Percentiles rank a stretch among this genome's conserved stretches.
phyloP scores from a whole-genome alignment of 2,888 invertebrate species.

The Drosophila recens region DNA sequence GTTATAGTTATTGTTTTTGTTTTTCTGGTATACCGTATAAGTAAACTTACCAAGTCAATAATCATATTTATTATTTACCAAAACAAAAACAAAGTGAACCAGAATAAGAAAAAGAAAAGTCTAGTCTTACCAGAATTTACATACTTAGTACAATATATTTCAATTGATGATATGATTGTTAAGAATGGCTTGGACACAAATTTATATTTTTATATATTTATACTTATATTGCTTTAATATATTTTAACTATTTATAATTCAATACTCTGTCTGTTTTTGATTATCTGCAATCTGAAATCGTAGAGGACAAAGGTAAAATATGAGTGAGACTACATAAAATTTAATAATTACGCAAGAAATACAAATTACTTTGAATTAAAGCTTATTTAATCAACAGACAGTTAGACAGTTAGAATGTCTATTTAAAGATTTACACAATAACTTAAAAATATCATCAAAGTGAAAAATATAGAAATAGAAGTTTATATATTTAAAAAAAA shows the following conservation, averaged over 20 bases:
- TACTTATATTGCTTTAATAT: conserved; percentile 6
- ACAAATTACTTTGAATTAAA: conserved; percentile 22
- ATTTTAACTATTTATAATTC: conserved; percentile 22
- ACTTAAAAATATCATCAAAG: conserved; percentile 15
- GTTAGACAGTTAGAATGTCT: conserved; percentile 27
- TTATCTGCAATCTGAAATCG: conserved; percentile 11
- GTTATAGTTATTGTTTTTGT: conserved; percentile 1
- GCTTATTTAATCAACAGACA: conserved; percentile 46
- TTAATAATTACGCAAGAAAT: conserved; percentile 46
- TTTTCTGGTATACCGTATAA: not conserved
- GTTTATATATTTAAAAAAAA: not conserved
- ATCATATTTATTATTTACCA: not conserved
- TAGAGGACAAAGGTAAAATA: conserved; percentile 61
- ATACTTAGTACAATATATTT: conserved; percentile 1
- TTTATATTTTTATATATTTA: conserved; percentile 12
- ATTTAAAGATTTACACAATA: conserved; percentile 1
- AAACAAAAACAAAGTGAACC: not conserved
- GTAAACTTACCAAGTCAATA: not conserved
- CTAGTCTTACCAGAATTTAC: conserved; percentile 35
- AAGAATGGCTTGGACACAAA: conserved; percentile 6
- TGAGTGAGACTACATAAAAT: conserved; percentile 69
- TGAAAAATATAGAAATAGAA: not conserved
- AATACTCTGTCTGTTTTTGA: conserved; percentile 24
- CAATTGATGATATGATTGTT: conserved; percentile 1
- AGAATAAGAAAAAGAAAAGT: conserved; percentile 1